Evolutionary conservation across 2,113 vertebrate species (phyloP).

Genomic region (Eolophus roseicapilla): DNA sequence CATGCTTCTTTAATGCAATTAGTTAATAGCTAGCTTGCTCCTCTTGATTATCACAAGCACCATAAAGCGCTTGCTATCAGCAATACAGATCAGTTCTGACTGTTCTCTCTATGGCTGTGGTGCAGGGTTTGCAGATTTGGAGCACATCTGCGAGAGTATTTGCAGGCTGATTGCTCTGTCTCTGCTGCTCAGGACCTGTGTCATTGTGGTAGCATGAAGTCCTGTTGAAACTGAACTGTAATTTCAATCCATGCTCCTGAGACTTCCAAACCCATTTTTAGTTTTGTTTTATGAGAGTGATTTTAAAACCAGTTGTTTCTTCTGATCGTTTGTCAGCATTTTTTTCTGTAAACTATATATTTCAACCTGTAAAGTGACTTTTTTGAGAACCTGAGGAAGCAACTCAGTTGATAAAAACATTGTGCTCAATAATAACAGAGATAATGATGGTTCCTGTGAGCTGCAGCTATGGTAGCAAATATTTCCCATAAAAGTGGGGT

Average conservation of each 20-base stretch:
- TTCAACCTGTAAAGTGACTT: accelerated
- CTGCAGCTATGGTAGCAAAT: neutral
- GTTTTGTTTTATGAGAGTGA: neutral
- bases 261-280: neutral
- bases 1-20: conserved; percentile 44
- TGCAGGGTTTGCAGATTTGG: neutral
- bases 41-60: neutral
- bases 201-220: neutral
- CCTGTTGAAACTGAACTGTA: neutral
- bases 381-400: neutral
- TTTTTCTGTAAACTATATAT: neutral
- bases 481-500: neutral
- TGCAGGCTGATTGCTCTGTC: neutral
- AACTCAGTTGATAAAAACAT: neutral
- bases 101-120: neutral
- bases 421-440: neutral
- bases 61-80: neutral
- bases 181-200: neutral
- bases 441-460: neutral
- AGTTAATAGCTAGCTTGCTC: conserved; percentile 8
- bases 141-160: neutral
- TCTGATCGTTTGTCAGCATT: neutral
- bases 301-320: neutral
- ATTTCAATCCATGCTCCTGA: neutral
- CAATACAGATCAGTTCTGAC: conserved; percentile 4